Conservation (phyloP, 2,797 vertebrate species). For the Hylomyscus alleni region DNA sequence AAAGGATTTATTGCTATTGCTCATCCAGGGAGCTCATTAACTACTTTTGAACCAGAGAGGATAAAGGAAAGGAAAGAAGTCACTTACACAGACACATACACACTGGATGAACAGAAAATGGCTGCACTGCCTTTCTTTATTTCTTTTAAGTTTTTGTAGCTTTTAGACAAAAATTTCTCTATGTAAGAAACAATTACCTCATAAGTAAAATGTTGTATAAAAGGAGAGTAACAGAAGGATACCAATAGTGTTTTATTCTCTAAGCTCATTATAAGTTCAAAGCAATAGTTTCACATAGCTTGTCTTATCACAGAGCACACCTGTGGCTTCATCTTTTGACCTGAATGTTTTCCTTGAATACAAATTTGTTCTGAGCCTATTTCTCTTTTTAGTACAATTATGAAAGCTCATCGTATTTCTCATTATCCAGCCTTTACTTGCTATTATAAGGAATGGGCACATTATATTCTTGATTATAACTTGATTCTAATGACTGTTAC, state of each 20-base stretch:
- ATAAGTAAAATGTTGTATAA: background rate
- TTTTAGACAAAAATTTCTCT: background rate
- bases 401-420: background rate
- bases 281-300: background rate
- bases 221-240: background rate
- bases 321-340: background rate
- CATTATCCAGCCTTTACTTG: background rate
- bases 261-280: background rate
- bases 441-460: background rate
- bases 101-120: background rate
- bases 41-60: background rate
- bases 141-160: background rate
- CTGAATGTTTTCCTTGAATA: background rate
- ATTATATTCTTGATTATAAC: background rate
- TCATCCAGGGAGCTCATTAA: background rate
- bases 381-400: background rate
- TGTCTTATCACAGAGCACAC: background rate
- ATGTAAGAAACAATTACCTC: background rate
- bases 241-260: background rate
- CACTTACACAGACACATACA: background rate
- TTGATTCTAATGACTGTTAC: background rate
- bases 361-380: background rate
- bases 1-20: background rate
- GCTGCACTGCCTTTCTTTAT: background rate
- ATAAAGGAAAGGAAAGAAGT: background rate